phyloP scores from a whole-genome alignment of 2,888 invertebrate species.

The Odontothrips loti region DNA sequence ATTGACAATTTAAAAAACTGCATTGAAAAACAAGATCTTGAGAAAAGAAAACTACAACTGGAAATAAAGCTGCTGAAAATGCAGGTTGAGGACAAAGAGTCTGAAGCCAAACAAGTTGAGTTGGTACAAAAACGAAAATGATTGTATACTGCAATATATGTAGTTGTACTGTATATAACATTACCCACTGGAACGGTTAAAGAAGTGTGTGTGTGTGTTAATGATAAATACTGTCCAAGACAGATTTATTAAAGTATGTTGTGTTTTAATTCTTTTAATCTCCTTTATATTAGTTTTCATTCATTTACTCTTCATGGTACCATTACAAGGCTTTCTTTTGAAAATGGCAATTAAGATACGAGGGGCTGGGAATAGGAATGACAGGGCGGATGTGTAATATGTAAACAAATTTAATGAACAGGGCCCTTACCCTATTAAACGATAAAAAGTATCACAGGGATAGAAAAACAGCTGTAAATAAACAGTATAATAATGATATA shows the following conservation, averaged over 20 bases:
- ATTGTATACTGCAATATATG: not conserved
- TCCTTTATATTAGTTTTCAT: no score
- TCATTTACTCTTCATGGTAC: no score
- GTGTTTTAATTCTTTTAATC: no score
- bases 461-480: not conserved
- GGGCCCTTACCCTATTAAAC: not conserved
- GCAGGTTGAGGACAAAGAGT: not conserved
- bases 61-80: not conserved
- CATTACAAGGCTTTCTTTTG: no score
- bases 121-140: not conserved
- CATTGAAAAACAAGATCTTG: not conserved
- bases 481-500: not conserved
- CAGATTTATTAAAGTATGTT: no score
- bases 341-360: no score
- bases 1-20: conserved; percentile 16
- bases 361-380: no score
- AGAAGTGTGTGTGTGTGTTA: no score
- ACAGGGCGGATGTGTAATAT: no score
- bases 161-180: no score
- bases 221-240: no score
- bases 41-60: not conserved
- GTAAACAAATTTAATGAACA: not conserved
- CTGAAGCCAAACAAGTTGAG: not conserved
- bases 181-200: no score
- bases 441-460: conserved; percentile 6